phyloP scores from a whole-genome alignment of 2,888 invertebrate species.

The Tipula unca region DNA sequence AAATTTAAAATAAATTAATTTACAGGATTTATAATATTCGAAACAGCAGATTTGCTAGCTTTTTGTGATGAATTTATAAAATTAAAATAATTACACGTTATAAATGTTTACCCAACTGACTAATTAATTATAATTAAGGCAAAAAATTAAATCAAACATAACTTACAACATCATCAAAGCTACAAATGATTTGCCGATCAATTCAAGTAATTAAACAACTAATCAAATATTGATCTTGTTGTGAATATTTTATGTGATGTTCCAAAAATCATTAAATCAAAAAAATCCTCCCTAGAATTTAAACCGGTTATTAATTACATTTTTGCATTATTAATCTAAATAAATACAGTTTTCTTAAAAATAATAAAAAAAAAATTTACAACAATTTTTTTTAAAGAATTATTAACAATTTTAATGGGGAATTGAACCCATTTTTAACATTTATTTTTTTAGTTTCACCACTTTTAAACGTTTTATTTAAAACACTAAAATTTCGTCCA shows the following conservation, averaged over 20 bases:
- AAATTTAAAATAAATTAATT: too few relatives aligned
- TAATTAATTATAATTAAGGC: not conserved
- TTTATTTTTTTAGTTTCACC: not conserved
- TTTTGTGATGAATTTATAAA: too few relatives aligned
- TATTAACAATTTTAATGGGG: not conserved
- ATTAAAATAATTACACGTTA: too few relatives aligned
- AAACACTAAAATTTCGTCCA: not conserved
- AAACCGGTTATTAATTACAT: not conserved
- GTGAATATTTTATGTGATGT: not conserved
- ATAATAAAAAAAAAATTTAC: not conserved
- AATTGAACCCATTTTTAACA: not conserved
- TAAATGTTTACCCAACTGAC: too few relatives aligned
- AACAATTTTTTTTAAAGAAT: not conserved
- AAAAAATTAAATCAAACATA: not conserved
- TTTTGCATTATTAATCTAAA: not conserved
- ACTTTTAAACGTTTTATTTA: not conserved
- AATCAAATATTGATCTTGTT: not conserved
- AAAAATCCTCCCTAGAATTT: not conserved
- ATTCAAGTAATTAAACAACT: not conserved
- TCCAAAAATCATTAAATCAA: not conserved
- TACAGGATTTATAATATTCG: too few relatives aligned
- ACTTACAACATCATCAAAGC: not conserved
- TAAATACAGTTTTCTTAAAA: not conserved
- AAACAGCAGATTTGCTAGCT: too few relatives aligned
- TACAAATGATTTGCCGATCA: not conserved